Base-by-base conservation (phyloP, 2,797 vertebrate genomes). In the Acridotheres tristis region DNA sequence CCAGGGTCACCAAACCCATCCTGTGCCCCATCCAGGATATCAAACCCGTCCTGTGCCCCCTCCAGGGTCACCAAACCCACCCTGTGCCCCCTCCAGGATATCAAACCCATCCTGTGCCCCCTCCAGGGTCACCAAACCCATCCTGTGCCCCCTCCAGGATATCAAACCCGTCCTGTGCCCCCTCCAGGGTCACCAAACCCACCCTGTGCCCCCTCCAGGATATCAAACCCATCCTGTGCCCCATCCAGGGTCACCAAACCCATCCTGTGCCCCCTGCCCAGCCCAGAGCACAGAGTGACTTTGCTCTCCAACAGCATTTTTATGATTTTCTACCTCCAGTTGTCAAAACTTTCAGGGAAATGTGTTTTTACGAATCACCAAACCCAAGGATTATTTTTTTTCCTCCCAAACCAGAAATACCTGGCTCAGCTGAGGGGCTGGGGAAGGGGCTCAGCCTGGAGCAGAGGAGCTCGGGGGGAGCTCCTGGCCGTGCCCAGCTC, bases 361-460 rank as follows among this genome's bases (percentile, higher is more conserved):
- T 2, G 25, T 12, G 4, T 4, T 42, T 16, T 50, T 23, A 16
- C 16, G 43, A 50, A 13, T 10, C 23, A 48, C 43, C 45, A 42
- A 42, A 58, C 1, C 10, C 15, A 8, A 50, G 25, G 36, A 6
- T 21, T 53, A 26, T 16, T 11, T 15, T 13, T 7, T 48, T 48
- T 13, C 22, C 10, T 11, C 26, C 20, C 2, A 1, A n/a, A 38
- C 0, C 0, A 27, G 15, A 29, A 48, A n/a, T 18, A 11, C 34
- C 43, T 27, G 34, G 29, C 18, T 1, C 14, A 27, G 13, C n/a
- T 26, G 50, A 8, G 27, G 26, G 5, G 68, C 21, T 68, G 51
- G 30, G 13, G 3, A 50, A 34, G 23, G 30, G 69, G 20, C 48
- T 26, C 48, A 50, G 48, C 23, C 23, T 50, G 25, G 26, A 50